These are phyloP conservation scores for Epinotia demarniana DNA, from an alignment of 2,888 invertebrate species.

Conservation along the genomic window DNA sequence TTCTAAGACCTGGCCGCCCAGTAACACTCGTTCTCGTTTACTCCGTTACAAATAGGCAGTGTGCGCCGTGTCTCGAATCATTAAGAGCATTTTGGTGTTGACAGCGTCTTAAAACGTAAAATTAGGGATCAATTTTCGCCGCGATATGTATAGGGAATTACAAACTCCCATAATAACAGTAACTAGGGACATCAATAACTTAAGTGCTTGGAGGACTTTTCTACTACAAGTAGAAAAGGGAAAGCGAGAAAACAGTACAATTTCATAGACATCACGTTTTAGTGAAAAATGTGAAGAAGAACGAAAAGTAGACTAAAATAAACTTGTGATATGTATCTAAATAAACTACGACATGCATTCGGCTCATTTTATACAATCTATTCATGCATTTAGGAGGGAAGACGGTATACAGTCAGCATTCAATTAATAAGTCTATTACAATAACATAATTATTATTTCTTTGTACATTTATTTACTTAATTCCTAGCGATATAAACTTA, in stretches of 20 bases:
- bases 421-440: conserved; percentile 34
- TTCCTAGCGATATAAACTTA: conserved; percentile 24
- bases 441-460: conserved; percentile 43
- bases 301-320: conserved; percentile 41
- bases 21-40: no score
- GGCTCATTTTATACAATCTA: conserved; percentile 36
- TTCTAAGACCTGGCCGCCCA: no score
- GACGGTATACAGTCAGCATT: conserved; percentile 51
- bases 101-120: no score
- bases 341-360: conserved; percentile 40
- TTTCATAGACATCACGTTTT: conserved; percentile 52
- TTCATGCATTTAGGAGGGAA: conserved; percentile 49
- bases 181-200: no score
- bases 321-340: conserved; percentile 41
- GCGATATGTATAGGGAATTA: no score
- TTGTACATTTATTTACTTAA: conserved; percentile 48
- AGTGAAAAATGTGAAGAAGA: conserved; percentile 51
- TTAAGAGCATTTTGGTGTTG: no score
- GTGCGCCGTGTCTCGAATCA: no score
- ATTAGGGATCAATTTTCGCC: no score
- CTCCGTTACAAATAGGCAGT: no score
- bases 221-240: conserved; percentile 57
- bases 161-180: no score
- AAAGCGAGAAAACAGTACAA: conserved; percentile 52
- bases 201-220: conserved; percentile 53